Conservation (phyloP, 2,113 vertebrate genomes). For the Ceratotherium simum region DNA sequence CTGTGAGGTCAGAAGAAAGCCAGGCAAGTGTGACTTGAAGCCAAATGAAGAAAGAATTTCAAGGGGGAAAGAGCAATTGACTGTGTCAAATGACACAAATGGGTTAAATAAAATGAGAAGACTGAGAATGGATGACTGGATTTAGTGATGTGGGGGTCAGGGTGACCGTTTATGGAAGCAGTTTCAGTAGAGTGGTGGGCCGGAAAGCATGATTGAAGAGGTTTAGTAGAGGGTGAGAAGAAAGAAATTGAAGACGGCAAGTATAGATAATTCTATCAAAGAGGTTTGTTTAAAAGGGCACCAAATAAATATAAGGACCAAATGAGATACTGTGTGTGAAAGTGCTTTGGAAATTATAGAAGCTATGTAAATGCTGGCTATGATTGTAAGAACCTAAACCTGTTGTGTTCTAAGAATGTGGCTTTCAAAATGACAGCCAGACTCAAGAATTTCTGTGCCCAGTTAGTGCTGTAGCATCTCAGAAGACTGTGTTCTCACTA, state of each 20-base stretch:
- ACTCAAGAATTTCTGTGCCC: slow-evolving; percentile 30
- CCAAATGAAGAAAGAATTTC: slow-evolving; percentile 57
- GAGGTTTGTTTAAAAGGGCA: not conserved
- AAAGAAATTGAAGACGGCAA: not conserved
- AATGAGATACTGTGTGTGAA: not conserved
- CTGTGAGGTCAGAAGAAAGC: slow-evolving; percentile 12
- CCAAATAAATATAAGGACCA: not conserved
- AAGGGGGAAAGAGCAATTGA: not conserved
- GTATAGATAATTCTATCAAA: not conserved
- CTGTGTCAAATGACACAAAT: not conserved
- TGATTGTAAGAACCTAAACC: not conserved
- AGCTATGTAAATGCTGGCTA: not conserved
- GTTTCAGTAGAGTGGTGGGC: not conserved
- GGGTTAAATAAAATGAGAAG: not conserved
- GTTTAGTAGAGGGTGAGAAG: not conserved
- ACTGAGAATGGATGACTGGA: not conserved
- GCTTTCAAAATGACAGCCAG: slow-evolving; percentile 40
- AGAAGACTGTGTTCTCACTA: not conserved
- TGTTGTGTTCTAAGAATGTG: not conserved
- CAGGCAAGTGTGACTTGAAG: slow-evolving; percentile 19
- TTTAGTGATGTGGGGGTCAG: not conserved
- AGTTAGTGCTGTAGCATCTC: not conserved
- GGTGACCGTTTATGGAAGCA: not conserved
- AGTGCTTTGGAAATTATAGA: not conserved
- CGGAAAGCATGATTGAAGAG: not conserved